A percentile compares a stretch with the other conserved stretches of the same genome.
phyloP scores from a whole-genome alignment of 2,113 vertebrate species.

The Canis aureus region DNA sequence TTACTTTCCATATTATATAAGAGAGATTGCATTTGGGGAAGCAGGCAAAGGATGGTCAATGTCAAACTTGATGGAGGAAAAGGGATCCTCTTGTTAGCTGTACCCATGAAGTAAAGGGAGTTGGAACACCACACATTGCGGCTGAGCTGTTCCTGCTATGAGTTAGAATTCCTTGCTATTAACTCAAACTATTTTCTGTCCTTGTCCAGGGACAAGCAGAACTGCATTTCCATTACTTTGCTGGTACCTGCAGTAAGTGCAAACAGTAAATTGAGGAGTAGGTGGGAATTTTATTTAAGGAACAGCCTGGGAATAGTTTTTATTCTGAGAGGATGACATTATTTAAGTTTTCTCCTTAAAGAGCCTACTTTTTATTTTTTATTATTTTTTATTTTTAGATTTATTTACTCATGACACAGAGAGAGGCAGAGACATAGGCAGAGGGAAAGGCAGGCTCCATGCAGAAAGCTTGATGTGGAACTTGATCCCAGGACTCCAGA shows the following conservation, averaged over 20 bases:
- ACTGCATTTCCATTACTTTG: neutral
- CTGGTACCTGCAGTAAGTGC: neutral
- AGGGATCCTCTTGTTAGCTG: neutral
- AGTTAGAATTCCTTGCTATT: constrained; percentile 3
- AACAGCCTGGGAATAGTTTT: neutral
- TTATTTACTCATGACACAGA: too few relatives aligned
- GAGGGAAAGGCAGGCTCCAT: too few relatives aligned
- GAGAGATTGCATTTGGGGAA: neutral
- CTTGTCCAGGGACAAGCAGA: neutral
- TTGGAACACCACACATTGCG: fast-evolving
- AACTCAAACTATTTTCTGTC: constrained; percentile 21
- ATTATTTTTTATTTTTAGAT: too few relatives aligned
- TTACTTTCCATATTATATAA: constrained; percentile 13
- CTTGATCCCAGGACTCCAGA: too few relatives aligned
- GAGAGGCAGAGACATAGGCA: too few relatives aligned
- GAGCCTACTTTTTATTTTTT: neutral
- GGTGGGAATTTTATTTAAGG: neutral
- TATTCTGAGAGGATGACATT: neutral
- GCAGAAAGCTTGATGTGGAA: too few relatives aligned
- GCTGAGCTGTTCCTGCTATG: neutral
- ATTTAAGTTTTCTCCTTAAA: neutral
- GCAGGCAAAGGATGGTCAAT: neutral
- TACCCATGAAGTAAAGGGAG: neutral
- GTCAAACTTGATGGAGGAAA: neutral
- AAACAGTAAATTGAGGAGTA: neutral